A percentile compares a stretch with the other conserved stretches of the same genome.
phyloP scores from a whole-genome alignment of 2,113 vertebrate genomes.

The Connochaetes taurinus region DNA sequence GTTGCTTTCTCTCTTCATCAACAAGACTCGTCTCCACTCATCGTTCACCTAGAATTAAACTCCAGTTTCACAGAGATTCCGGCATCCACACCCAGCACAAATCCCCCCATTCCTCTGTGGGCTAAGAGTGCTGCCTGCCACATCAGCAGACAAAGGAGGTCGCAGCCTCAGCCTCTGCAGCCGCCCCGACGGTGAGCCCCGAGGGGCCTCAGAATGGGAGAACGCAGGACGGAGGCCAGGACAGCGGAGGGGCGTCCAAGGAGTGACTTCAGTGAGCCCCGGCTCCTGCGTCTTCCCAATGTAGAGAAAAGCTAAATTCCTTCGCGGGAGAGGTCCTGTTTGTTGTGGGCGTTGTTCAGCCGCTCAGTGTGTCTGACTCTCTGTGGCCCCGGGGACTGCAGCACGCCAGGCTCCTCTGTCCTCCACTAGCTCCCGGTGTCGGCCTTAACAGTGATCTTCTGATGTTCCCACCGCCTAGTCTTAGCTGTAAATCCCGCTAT shows the following conservation, averaged over 20 bases:
- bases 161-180: background rate
- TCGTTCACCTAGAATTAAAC: accelerated
- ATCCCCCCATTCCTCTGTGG: accelerated
- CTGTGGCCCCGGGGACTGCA: background rate
- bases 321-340: accelerated
- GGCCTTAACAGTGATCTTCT: background rate
- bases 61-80: accelerated
- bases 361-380: background rate
- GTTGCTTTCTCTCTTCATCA: too few relatives aligned
- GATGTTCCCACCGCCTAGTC: background rate
- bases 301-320: background rate
- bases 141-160: background rate
- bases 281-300: background rate
- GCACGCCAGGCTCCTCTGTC: background rate
- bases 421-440: background rate
- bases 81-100: accelerated
- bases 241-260: background rate
- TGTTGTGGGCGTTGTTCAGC: accelerated
- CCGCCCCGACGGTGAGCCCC: accelerated
- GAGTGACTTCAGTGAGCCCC: accelerated
- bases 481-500: too few relatives aligned
- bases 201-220: background rate
- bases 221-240: background rate
- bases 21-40: accelerated
- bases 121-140: background rate